These are phyloP conservation scores for Antheraea mylitta DNA, from an alignment of 1,140 invertebrate genomes.

Conservation along the genomic window DNA sequence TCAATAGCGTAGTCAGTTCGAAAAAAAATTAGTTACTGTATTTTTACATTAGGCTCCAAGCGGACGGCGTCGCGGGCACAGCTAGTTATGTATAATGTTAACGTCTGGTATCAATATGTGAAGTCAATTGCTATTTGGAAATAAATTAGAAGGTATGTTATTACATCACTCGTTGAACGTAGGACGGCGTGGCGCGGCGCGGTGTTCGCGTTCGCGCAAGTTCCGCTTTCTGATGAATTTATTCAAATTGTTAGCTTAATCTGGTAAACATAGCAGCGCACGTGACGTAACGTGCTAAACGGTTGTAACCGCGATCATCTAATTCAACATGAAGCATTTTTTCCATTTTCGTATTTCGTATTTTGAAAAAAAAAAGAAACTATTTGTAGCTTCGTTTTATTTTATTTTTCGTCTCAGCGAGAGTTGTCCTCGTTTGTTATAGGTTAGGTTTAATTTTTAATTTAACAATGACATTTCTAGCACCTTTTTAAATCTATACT, in stretches of 20 bases:
- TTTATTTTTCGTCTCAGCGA: neutral
- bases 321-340: slow-evolving; percentile 14
- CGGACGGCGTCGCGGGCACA: no score
- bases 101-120: no score
- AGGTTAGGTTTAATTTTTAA: no score
- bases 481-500: no score
- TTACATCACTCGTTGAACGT: slow-evolving; percentile 42
- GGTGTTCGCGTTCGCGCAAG: slow-evolving; percentile 7
- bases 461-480: no score
- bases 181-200: slow-evolving; percentile 18
- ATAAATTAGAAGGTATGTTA: slow-evolving; percentile 31
- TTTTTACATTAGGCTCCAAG: no score
- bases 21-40: no score
- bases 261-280: slow-evolving; percentile 1
- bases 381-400: no score
- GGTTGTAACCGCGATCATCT: slow-evolving; percentile 14
- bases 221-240: slow-evolving; percentile 43
- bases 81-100: no score
- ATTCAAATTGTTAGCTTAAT: slow-evolving; percentile 15
- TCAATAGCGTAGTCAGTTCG: no score
- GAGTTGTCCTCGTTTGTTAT: neutral
- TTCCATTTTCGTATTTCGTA: slow-evolving; percentile 13
- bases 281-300: slow-evolving; percentile 23
- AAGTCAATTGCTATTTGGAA: neutral
- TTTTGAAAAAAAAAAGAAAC: neutral